Base-by-base conservation (phyloP, 2,113 vertebrate genomes). In the Heterocephalus glaber region DNA sequence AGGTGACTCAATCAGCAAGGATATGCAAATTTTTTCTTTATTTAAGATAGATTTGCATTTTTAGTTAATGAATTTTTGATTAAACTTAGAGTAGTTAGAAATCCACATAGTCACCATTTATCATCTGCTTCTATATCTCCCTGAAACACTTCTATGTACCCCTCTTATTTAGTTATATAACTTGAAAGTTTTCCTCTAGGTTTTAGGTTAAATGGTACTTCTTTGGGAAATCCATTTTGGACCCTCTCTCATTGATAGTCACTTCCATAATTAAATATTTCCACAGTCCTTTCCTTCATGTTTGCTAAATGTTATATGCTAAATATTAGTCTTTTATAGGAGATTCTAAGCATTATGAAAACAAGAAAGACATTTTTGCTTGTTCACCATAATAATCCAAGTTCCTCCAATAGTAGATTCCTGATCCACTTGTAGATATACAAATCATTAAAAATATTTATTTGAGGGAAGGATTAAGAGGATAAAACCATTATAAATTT, bases 1-100 rank as follows among this genome's bases (percentile, higher is more conserved):
- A 61, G 47, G 54, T 92, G 63, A n/a, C 41, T 92, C 60, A 72
- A 56, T 86, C 82, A 96, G 20, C 44, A 95, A 63, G 54, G 65
- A 44, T 47, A 85, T 35, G 41, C 35, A 72, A 82, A 8, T 61
- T 86, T 85, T 92, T 88, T 28, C 74, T 96, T 35, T 86, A 81
- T 63, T 68, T 44, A 86, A 80, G 35, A 49, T 87, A 17, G 58
- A 65, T 66, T 92, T 72, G 19, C n/a, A 49, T 77, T 96, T 92
- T 13, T 58, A 79, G 49, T 33, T 70, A 94, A 85, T 92, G n/a
- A 74, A 77, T 60, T 79, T 84, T 54, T 86, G 35, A n/a, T 83
- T 74, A 58, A 56, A 79, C 72, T 38, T 68, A 56, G 65, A 86
- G 49, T 33, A 74, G 56, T 66, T 79, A 61, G 44, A 83, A 84